A percentile compares a stretch with the other conserved stretches of the same genome.
These are phyloP conservation scores for Phaethornis superciliosus DNA, from an alignment of 2,113 vertebrate species.

Conservation along the genomic window DNA sequence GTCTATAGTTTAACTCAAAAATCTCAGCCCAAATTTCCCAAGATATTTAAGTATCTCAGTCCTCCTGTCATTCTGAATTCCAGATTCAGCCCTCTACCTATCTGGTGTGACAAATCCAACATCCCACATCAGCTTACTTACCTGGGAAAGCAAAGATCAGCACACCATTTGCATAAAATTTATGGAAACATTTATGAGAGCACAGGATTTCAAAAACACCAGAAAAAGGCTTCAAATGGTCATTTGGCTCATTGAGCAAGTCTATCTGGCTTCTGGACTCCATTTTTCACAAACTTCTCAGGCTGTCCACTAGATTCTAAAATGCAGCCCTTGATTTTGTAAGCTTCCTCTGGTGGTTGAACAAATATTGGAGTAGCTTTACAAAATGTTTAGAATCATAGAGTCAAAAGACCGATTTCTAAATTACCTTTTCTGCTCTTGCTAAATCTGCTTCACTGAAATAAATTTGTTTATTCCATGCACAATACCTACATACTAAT, in stretches of 20 bases:
- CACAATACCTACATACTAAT: neutral
- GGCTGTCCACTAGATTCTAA: neutral
- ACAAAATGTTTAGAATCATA: neutral
- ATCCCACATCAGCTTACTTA: neutral
- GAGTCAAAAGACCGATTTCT: neutral
- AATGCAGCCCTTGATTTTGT: neutral
- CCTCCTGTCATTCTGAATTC: neutral
- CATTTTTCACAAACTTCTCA: neutral
- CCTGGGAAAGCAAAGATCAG: neutral
- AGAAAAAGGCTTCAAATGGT: neutral
- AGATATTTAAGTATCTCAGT: neutral
- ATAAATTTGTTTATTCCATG: neutral
- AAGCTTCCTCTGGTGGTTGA: neutral
- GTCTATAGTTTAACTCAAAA: neutral
- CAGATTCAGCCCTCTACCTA: neutral
- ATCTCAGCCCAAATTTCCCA: neutral
- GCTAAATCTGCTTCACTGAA: neutral
- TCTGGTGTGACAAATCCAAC: neutral
- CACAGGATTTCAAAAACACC: neutral
- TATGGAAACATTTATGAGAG: neutral
- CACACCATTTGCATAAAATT: neutral
- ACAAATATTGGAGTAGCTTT: neutral
- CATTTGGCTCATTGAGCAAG: neutral
- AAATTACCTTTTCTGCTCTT: neutral
- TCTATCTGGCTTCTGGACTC: neutral